These are phyloP conservation scores for Limenitis camilla DNA, from an alignment of 2,888 invertebrate species.

Conservation along the genomic window DNA sequence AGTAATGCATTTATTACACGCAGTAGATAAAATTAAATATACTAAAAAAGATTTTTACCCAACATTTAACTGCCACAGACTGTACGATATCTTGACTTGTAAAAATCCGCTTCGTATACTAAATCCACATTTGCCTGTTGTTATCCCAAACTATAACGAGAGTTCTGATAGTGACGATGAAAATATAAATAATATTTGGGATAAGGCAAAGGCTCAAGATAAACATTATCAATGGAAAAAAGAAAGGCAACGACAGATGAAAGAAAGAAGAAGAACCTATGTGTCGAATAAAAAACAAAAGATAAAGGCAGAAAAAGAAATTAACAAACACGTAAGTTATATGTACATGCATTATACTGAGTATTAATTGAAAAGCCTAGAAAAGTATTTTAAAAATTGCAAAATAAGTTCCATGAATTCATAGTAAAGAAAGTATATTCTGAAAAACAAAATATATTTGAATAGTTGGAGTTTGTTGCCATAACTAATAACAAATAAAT, in stretches of 20 bases:
- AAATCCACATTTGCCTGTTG: conserved; percentile 56
- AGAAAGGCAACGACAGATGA: conserved; percentile 53
- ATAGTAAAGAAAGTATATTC: too few relatives aligned
- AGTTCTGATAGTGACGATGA: conserved; percentile 61
- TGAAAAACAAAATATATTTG: too few relatives aligned
- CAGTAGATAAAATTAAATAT: conserved; percentile 80
- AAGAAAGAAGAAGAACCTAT: conserved; percentile 50
- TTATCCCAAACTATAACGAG: conserved; percentile 34
- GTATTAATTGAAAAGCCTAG: too few relatives aligned
- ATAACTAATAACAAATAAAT: too few relatives aligned
- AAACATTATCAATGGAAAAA: conserved; percentile 60
- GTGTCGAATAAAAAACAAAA: conserved; percentile 44
- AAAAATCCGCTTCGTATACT: conserved; percentile 68
- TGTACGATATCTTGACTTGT: conserved; percentile 75
- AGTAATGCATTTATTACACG: conserved; percentile 79
- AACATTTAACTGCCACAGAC: conserved; percentile 71
- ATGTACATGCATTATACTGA: too few relatives aligned
- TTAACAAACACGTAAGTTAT: conserved; percentile 72
- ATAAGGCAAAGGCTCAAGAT: conserved; percentile 65
- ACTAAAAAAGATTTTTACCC: conserved; percentile 78
- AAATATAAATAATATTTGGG: conserved; percentile 53
- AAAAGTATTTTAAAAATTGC: too few relatives aligned
- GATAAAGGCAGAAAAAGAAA: conserved; percentile 58
- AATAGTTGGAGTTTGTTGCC: conserved; percentile 76
- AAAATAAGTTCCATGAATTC: too few relatives aligned